Percentiles rank a stretch among this genome's conserved stretches.
These are phyloP conservation scores for Mesaphorura yosii DNA, from an alignment of 1,140 invertebrate species.

Conservation along the genomic window DNA sequence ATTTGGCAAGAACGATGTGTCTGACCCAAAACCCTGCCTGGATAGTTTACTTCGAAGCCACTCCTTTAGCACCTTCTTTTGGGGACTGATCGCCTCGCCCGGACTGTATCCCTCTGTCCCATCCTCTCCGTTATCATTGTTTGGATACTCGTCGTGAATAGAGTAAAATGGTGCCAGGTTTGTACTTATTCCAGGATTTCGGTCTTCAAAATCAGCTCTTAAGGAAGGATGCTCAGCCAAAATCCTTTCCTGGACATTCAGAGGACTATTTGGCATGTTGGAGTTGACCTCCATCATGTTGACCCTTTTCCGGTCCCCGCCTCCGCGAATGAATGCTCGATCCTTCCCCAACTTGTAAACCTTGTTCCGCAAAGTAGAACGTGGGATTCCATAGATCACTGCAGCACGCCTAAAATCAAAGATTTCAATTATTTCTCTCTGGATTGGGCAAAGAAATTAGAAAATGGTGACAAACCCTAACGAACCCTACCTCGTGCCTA, in stretches of 20 bases:
- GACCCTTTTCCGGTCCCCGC: too few relatives aligned
- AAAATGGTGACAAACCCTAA: background rate
- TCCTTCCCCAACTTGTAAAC: constrained; percentile 35
- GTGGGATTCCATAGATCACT: constrained; percentile 86
- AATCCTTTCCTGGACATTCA: too few relatives aligned
- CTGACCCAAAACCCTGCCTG: constrained; percentile 9
- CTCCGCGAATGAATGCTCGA: constrained; percentile 6
- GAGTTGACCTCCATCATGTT: too few relatives aligned
- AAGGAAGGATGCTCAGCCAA: too few relatives aligned
- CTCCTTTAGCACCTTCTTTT: constrained; percentile 25
- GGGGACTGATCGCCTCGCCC: constrained; percentile 24
- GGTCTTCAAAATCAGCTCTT: too few relatives aligned
- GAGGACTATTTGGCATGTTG: too few relatives aligned
- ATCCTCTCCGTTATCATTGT: background rate
- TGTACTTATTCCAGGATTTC: too few relatives aligned
- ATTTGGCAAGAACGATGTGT: too few relatives aligned
- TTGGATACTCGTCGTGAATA: too few relatives aligned
- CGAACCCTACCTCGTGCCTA: constrained; percentile 58
- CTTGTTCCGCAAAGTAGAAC: constrained; percentile 89
- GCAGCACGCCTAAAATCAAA: constrained; percentile 53
- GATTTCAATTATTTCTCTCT: too few relatives aligned
- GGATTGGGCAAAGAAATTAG: background rate
- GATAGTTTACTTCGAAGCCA: constrained; percentile 24
- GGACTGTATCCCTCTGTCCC: constrained; percentile 6
- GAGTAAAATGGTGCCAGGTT: background rate